Base-by-base conservation (phyloP, 2,888 invertebrate genomes). In the Tupiocoris notatus region DNA sequence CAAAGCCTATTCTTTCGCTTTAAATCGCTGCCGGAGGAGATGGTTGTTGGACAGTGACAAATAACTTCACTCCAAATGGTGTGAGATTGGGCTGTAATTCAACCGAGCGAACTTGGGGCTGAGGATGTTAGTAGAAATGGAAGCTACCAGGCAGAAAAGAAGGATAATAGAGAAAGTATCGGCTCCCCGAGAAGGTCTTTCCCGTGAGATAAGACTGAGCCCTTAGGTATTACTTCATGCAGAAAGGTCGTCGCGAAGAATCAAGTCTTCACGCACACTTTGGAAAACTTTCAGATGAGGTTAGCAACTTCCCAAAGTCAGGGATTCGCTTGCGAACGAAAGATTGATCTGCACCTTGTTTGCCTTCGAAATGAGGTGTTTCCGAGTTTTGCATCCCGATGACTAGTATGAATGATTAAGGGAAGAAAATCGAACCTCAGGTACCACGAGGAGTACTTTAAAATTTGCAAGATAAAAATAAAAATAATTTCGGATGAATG, bases 11-110 rank as follows among this genome's bases (percentile, higher is more conserved):
- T 39, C 12, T 39, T 39, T 39, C 39, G 3, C 39, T 39, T 39
- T 3, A 39, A 39, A 39, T 3, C 39, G 39, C 39, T 12, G 3
- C 39, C 39, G 6, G 12, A 12, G 39, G 39, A 12, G 39, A 39
- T 7, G 12, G 39, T 39, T 39, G 3, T 12, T 12, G 39, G 39
- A 39, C 39, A 39, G 39, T 39, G 65, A 65, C 54, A 65, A 65
- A 65, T 65, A 24, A 65, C 25, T 65, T 65, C 54, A 65, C 25
- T 65, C 65, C 23, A 65, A 65, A 20, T 65, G 65, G 65, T 65
- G 65, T 65, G 39, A 65, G 65, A 65, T 65, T 65, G 65, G 65
- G 65, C 65, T 65, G 39, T 65, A 65, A 65, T 65, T 65, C 65
- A 65, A 65, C 18, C 25, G 65, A 24, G 1, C 39, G 65, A 17